These are phyloP conservation scores for Mesocricetus auratus DNA, from an alignment of 2,113 vertebrate genomes.

Conservation along the genomic window DNA sequence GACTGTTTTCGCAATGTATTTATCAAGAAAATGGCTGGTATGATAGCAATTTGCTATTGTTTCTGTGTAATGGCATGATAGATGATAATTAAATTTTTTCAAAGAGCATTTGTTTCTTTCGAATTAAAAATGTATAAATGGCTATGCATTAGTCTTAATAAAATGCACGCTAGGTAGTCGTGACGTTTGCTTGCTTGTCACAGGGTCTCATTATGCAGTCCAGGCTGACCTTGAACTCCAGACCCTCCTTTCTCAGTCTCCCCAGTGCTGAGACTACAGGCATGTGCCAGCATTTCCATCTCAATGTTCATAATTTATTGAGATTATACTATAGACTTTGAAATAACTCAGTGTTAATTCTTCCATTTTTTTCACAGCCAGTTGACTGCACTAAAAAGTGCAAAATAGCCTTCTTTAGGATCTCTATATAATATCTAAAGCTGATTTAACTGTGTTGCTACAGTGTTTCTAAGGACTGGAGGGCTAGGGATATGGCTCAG, in stretches of 20 bases:
- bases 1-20: conserved; percentile 25
- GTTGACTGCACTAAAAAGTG: neutral
- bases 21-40: conserved; percentile 39
- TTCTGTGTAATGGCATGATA: conserved; percentile 41
- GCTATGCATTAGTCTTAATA: conserved; percentile 15
- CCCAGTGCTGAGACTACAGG: neutral
- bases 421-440: neutral
- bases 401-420: neutral
- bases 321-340: conserved; percentile 26
- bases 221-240: neutral
- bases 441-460: neutral
- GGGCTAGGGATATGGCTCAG: neutral
- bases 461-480: conserved; percentile 18
- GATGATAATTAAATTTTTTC: conserved; percentile 22
- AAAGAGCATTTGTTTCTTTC: conserved; percentile 43
- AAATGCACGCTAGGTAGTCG: neutral
- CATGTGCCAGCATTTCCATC: neutral
- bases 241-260: neutral
- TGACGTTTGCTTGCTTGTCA: too few relatives aligned
- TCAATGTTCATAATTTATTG: neutral
- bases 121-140: neutral
- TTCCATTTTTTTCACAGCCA: conserved; percentile 49
- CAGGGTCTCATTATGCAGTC: neutral
- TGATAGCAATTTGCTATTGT: conserved; percentile 35
- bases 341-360: conserved; percentile 44